Percentiles rank a stretch among this genome's conserved stretches.
phyloP scores from a whole-genome alignment of 1,140 invertebrate species.

The Ceratitis capitata region DNA sequence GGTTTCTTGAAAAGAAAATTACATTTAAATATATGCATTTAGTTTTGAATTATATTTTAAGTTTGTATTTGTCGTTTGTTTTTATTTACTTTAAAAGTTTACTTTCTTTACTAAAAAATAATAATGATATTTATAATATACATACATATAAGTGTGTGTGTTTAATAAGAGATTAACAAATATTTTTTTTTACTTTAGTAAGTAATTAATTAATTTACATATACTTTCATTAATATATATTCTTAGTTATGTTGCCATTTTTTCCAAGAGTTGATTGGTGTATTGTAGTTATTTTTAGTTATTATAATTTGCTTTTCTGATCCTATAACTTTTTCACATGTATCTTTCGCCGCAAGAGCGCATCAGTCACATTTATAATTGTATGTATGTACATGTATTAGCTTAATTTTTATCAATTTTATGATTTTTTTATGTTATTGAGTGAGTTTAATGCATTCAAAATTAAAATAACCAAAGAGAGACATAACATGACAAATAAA shows the following conservation, averaged over 20 bases:
- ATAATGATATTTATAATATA: slow-evolving; percentile 13
- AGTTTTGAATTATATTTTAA: slow-evolving; percentile 42
- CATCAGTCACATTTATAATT: background rate
- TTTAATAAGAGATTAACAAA: slow-evolving; percentile 3
- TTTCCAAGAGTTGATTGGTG: background rate
- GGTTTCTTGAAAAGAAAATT: slow-evolving; percentile 3
- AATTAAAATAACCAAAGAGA: too few species aligned
- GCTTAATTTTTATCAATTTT: background rate
- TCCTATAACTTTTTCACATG: background rate
- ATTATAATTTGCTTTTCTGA: background rate
- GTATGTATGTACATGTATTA: background rate
- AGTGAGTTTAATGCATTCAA: too few species aligned
- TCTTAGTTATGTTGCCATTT: background rate
- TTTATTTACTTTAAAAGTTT: slow-evolving; percentile 25
- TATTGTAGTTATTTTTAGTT: slow-evolving; percentile 6
- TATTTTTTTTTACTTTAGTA: slow-evolving; percentile 4
- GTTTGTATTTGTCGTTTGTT: slow-evolving; percentile 39
- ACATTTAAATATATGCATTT: slow-evolving; percentile 42
- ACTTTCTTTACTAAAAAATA: background rate
- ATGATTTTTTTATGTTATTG: background rate
- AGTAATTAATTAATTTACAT: slow-evolving; percentile 38
- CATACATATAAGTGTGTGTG: slow-evolving; percentile 18
- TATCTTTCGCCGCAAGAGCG: background rate
- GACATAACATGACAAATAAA: too few species aligned
- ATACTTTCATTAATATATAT: slow-evolving; percentile 18